A percentile compares a stretch with the other conserved stretches of the same genome.
Evolutionary conservation across 2,797 vertebrate species (phyloP).

Genomic region (Meriones psammophilus): DNA sequence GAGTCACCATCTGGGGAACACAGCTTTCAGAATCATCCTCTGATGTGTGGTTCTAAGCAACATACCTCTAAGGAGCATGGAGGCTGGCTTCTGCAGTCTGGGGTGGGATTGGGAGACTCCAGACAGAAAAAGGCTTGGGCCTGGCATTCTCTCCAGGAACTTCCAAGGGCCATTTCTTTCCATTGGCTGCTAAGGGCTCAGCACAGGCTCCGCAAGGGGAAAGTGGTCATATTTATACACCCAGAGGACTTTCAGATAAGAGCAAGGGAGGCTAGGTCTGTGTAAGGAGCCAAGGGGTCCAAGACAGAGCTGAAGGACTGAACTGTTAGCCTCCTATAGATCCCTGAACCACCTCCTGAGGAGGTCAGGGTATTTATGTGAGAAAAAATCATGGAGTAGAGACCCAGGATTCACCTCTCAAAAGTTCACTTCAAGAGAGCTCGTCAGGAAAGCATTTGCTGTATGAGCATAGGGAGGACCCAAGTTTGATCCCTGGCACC

Average conservation of each 20-base stretch:
- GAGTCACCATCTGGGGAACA: conserved; percentile 63
- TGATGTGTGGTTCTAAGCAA: not conserved
- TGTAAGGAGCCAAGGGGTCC: not conserved
- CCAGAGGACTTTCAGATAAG: not conserved
- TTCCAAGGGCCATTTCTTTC: not conserved
- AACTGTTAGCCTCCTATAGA: not conserved
- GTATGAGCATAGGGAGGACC: not conserved
- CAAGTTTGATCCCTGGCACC: not conserved
- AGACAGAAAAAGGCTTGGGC: not conserved
- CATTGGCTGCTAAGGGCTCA: not conserved
- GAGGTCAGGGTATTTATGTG: not conserved
- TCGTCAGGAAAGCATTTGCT: not conserved
- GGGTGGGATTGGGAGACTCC: not conserved
- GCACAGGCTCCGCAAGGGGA: not conserved
- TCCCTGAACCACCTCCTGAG: not conserved
- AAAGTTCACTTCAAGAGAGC: not conserved
- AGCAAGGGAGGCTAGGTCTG: not conserved
- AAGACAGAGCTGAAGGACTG: not conserved
- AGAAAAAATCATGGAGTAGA: not conserved
- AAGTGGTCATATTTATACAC: not conserved
- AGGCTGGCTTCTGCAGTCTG: not conserved
- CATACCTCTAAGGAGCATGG: not conserved
- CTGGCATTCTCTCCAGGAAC: not conserved
- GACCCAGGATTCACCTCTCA: not conserved
- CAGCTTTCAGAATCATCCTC: conserved; percentile 46